Conservation (phyloP, 2,797 vertebrate species). For the Borostomias antarcticus region DNA sequence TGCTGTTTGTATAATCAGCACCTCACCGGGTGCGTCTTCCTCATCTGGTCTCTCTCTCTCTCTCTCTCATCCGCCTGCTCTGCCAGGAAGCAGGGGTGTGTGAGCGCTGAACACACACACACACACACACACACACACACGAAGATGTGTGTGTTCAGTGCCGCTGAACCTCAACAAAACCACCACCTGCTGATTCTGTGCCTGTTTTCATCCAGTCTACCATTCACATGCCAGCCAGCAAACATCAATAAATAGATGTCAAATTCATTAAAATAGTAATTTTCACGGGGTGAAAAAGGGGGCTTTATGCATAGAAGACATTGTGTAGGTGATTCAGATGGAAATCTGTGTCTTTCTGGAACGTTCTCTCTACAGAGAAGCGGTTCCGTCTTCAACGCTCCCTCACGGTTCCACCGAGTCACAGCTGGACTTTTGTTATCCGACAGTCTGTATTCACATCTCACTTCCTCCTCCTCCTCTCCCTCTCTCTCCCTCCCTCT, state of each 20-base stretch:
- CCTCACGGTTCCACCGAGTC: constrained; percentile 7
- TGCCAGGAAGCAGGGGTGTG: constrained; percentile 7
- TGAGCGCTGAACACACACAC: neutral
- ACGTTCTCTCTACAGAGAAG: neutral
- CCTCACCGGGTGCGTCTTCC: neutral
- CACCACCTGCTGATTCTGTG: constrained; percentile 22
- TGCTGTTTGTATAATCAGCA: neutral
- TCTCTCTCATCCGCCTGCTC: neutral
- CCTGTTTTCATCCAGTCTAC: constrained; percentile 42
- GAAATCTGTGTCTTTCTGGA: constrained; percentile 5
- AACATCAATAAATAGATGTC: constrained; percentile 62
- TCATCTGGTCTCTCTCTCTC: neutral
- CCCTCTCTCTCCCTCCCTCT: constrained; percentile 78
- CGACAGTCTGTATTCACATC: constrained; percentile 28
- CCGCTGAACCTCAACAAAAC: neutral
- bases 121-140: constrained; percentile 2
- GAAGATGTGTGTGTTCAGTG: constrained; percentile 8
- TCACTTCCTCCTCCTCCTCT: constrained; percentile 82
- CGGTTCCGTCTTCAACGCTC: neutral
- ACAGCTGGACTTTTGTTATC: constrained; percentile 23
- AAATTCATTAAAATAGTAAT: constrained; percentile 59
- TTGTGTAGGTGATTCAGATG: constrained; percentile 19
- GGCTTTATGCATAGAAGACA: neutral
- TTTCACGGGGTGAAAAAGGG: constrained; percentile 33
- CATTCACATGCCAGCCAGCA: constrained; percentile 45